These are phyloP conservation scores for Indicator indicator DNA, from an alignment of 2,113 vertebrate genomes.

Conservation along the genomic window DNA sequence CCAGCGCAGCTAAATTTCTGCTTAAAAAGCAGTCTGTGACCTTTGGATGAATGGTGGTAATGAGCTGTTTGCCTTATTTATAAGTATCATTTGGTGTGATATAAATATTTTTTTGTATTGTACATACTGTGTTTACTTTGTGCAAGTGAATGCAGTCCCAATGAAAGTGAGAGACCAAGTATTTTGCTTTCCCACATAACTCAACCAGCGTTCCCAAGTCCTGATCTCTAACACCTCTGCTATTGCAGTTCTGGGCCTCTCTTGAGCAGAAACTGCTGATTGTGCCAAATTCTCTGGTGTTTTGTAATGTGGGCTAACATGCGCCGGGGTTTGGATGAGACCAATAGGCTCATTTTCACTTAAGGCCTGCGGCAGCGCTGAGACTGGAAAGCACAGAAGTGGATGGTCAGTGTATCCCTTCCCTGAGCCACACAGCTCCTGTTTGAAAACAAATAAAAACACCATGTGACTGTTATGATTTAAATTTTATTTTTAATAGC, in stretches of 20 bases:
- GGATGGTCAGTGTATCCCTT: constrained; percentile 39
- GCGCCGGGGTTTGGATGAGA: constrained; percentile 49
- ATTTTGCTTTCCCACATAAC: constrained; percentile 57
- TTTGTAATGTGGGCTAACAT: constrained; percentile 60
- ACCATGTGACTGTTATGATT: background rate
- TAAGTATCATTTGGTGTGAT: constrained; percentile 47
- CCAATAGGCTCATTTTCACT: constrained; percentile 59
- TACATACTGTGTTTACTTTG: constrained; percentile 42
- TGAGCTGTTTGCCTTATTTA: constrained; percentile 53
- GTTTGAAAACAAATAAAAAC: constrained; percentile 51
- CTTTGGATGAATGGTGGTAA: constrained; percentile 53
- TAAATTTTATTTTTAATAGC: background rate
- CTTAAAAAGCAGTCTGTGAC: constrained; percentile 55
- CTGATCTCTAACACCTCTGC: constrained; percentile 71
- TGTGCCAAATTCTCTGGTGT: constrained; percentile 69
- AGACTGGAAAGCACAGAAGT: background rate
- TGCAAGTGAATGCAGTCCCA: constrained; percentile 34
- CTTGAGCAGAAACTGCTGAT: constrained; percentile 70
- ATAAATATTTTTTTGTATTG: constrained; percentile 30
- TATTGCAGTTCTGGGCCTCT: constrained; percentile 68
- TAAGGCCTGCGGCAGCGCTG: background rate
- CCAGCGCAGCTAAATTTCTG: constrained; percentile 7
- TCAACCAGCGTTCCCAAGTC: constrained; percentile 10
- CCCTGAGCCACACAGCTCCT: constrained; percentile 34
- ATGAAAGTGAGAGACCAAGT: background rate